A percentile compares a stretch with the other conserved stretches of the same genome.
Evolutionary conservation across 2,888 invertebrate species (phyloP).

Genomic region (Brachylomia viminalis): DNA sequence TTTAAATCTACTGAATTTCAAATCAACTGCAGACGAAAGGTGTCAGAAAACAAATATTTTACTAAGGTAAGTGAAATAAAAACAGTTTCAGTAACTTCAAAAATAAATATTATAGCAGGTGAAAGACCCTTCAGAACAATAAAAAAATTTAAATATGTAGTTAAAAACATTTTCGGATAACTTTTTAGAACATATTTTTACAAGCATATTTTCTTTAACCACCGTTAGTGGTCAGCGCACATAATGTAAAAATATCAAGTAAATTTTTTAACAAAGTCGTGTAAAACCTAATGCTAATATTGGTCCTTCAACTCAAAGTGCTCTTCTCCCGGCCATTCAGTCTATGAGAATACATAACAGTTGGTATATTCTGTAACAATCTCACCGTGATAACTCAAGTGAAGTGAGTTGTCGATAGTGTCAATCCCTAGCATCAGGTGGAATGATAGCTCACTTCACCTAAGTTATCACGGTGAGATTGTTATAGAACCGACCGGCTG

Average conservation of each 20-base stretch:
- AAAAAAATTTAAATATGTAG: background rate
- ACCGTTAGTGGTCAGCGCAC: background rate
- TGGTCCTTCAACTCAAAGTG: background rate
- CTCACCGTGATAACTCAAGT: background rate
- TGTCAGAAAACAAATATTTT: conserved; percentile 24
- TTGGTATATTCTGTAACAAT: background rate
- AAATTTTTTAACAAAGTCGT: background rate
- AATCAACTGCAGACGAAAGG: conserved; percentile 25
- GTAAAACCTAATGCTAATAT: background rate
- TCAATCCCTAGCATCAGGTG: too few relatives aligned
- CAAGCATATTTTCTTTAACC: background rate
- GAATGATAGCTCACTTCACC: too few relatives aligned
- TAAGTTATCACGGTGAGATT: too few relatives aligned
- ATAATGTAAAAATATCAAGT: background rate
- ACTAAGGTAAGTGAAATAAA: conserved; percentile 27
- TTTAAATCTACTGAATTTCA: conserved; percentile 38
- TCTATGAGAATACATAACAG: background rate
- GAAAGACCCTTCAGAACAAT: conserved; percentile 18
- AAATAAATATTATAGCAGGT: conserved; percentile 27
- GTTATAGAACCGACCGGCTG: too few relatives aligned
- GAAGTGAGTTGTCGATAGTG: background rate
- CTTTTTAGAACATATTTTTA: conserved; percentile 13
- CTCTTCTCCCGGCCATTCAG: background rate
- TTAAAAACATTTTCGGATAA: conserved; percentile 2
- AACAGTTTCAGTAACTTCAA: conserved; percentile 31